phyloP scores from a whole-genome alignment of 2,113 vertebrate species.

The Monopterus albus region DNA sequence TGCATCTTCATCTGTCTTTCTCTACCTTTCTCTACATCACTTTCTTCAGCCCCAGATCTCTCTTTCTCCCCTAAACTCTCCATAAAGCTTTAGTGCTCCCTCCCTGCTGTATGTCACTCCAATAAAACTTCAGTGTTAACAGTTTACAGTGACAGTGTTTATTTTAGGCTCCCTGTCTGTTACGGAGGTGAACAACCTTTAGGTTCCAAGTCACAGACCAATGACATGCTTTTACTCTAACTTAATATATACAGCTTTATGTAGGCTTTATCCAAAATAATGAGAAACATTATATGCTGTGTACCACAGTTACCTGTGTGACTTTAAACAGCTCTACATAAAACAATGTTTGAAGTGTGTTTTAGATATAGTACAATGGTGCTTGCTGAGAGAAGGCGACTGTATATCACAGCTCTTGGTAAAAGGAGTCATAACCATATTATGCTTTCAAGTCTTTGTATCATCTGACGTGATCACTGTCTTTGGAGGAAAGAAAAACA shows the following conservation, averaged over 20 bases:
- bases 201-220: conserved; percentile 18
- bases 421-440: conserved; percentile 13
- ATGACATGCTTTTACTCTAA: background rate
- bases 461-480: conserved; percentile 36
- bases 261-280: conserved; percentile 1
- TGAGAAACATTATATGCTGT: background rate
- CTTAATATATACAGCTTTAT: background rate
- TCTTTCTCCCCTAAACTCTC: conserved; percentile 6
- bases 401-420: conserved; percentile 7
- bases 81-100: conserved; percentile 34
- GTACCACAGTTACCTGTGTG: background rate
- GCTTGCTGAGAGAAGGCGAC: background rate
- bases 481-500: too few relatives aligned
- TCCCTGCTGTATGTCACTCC: conserved; percentile 10
- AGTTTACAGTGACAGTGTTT: conserved; percentile 51
- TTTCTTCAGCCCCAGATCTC: background rate
- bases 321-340: background rate
- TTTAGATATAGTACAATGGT: background rate
- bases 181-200: conserved; percentile 25
- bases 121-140: conserved; percentile 47
- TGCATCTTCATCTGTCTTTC: background rate
- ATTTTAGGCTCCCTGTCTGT: conserved; percentile 39
- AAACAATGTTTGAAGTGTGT: background rate
- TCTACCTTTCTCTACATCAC: background rate
- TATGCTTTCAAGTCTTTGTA: conserved; percentile 20